phyloP scores from a whole-genome alignment of 2,888 invertebrate species.

The Diaperis boleti region DNA sequence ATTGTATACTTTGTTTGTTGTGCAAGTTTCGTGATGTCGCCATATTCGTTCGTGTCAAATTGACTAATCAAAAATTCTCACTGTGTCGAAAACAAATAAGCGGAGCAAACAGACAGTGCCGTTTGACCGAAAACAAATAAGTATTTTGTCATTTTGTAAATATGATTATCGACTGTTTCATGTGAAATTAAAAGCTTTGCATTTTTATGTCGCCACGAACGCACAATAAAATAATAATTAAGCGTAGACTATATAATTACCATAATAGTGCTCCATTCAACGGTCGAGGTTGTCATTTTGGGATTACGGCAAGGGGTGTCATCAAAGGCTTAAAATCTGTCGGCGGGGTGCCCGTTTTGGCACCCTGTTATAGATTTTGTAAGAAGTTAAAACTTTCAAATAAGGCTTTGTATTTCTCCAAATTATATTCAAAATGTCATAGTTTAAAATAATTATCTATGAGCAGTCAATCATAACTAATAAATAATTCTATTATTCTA shows the following conservation, averaged over 20 bases:
- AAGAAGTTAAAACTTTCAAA: too few relatives aligned
- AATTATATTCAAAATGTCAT: too few relatives aligned
- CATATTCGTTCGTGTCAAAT: conserved; percentile 46
- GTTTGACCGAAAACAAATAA: conserved; percentile 35
- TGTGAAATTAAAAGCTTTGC: conserved; percentile 21
- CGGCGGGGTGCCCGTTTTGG: neutral
- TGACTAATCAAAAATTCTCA: conserved; percentile 55
- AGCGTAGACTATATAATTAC: conserved; percentile 20
- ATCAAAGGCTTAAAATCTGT: conserved; percentile 33
- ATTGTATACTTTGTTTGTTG: conserved; percentile 29
- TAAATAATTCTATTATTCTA: too few relatives aligned
- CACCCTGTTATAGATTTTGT: too few relatives aligned
- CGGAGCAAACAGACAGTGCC: conserved; percentile 19
- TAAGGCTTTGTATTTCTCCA: too few relatives aligned
- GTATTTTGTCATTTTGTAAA: conserved; percentile 37
- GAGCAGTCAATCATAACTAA: too few relatives aligned
- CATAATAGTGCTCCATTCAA: conserved; percentile 29
- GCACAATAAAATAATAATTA: conserved; percentile 23
- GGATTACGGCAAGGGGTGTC: conserved; percentile 30
- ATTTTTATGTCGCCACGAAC: conserved; percentile 9
- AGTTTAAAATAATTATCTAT: too few relatives aligned
- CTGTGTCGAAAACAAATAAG: conserved; percentile 42
- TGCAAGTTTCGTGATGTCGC: conserved; percentile 46
- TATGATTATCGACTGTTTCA: conserved; percentile 17
- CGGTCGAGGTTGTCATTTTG: conserved; percentile 15